These are phyloP conservation scores for Stenopsyche tienmushanensis DNA, from an alignment of 1,140 invertebrate genomes.

Conservation along the genomic window DNA sequence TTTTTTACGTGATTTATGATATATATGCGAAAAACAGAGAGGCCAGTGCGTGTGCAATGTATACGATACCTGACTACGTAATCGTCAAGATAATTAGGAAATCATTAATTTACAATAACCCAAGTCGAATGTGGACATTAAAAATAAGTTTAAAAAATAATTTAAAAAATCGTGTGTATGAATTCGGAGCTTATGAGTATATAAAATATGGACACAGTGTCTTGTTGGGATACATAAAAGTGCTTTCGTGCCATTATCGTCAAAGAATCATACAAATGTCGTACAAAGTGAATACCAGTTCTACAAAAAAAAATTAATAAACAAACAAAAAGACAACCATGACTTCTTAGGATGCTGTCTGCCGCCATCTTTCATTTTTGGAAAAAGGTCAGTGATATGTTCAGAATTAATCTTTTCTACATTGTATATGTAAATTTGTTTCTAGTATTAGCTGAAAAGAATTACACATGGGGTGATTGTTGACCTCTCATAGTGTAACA, in stretches of 20 bases:
- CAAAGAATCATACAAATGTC: constrained; percentile 13
- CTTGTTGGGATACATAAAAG: constrained; percentile 12
- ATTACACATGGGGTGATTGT: constrained; percentile 23
- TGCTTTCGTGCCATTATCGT: constrained; percentile 27
- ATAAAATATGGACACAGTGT: constrained; percentile 32
- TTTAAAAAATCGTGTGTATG: constrained; percentile 22
- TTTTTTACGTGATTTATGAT: no score
- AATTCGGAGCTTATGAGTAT: constrained; percentile 28
- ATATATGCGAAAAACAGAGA: constrained; percentile 30
- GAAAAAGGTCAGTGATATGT: constrained; percentile 40
- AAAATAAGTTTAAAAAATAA: constrained; percentile 13
- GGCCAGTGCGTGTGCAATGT: constrained; percentile 41
- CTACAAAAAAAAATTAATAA: not conserved
- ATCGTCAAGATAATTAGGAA: constrained; percentile 25
- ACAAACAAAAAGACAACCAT: constrained; percentile 3
- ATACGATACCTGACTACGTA: constrained; percentile 39
- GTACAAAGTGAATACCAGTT: constrained; percentile 27
- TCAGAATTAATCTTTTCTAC: constrained; percentile 41
- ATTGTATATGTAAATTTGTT: constrained; percentile 42
- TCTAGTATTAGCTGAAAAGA: constrained; percentile 35
- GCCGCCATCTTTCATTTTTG: constrained; percentile 21
- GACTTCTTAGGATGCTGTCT: constrained; percentile 19
- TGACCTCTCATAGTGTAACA: constrained; percentile 30
- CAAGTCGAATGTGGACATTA: constrained; percentile 32
- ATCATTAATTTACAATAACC: constrained; percentile 27